A percentile compares a stretch with the other conserved stretches of the same genome.
phyloP scores from a whole-genome alignment of 2,888 invertebrate genomes.

The Caradrina kadenii region DNA sequence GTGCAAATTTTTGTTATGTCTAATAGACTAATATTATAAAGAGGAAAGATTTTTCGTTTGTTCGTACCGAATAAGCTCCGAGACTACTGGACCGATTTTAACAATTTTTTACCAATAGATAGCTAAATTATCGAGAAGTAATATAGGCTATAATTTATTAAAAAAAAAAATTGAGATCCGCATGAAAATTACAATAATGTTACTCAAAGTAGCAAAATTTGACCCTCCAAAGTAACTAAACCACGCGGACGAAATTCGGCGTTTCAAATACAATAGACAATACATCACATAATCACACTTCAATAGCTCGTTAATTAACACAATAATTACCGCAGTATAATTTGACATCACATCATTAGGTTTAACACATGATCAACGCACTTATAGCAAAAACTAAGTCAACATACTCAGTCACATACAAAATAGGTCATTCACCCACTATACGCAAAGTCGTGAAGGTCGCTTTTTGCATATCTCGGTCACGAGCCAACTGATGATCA shows the following conservation, averaged over 20 bases:
- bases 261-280: constrained; percentile 27
- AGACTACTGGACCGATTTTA: no score
- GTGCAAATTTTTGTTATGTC: no score
- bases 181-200: no score
- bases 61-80: no score
- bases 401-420: constrained; percentile 45
- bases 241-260: constrained; percentile 7
- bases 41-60: no score
- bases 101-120: no score
- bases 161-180: no score
- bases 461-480: constrained; percentile 72
- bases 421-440: constrained; percentile 80
- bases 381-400: constrained; percentile 41
- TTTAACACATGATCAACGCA: constrained; percentile 40
- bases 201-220: no score
- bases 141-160: no score
- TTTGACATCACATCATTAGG: constrained; percentile 20
- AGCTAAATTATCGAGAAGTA: no score
- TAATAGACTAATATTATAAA: no score
- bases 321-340: constrained; percentile 23
- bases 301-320: constrained; percentile 35
- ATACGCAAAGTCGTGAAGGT: constrained; percentile 71
- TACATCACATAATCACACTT: constrained; percentile 26
- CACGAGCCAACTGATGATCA: constrained; percentile 68
- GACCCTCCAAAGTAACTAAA: no score